Conservation (phyloP, 2,888 invertebrate genomes). For the Anagyrus pseudococci region DNA sequence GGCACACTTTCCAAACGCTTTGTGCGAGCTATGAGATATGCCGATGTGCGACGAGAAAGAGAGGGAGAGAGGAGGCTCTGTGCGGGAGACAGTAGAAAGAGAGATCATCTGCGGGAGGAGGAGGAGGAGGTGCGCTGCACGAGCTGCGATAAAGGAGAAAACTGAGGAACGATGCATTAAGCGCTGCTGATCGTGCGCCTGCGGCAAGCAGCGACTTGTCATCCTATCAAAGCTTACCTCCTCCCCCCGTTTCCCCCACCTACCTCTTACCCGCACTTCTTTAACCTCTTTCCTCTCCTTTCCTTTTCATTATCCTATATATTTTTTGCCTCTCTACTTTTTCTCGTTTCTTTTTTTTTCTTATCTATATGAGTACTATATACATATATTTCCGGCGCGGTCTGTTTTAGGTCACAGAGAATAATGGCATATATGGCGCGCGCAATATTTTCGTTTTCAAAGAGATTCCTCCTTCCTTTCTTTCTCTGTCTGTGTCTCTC, state of each 20-base stretch:
- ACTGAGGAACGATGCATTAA: slow-evolving; percentile 8
- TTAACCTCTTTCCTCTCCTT: neutral
- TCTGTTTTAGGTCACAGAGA: neutral
- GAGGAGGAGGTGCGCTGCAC: too few species aligned
- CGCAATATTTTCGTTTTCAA: too few species aligned
- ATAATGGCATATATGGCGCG: too few species aligned
- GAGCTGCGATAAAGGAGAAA: too few species aligned
- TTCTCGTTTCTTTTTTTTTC: too few species aligned
- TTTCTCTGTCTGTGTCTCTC: too few species aligned
- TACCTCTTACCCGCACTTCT: neutral
- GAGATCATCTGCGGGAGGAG: too few species aligned
- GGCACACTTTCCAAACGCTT: slow-evolving; percentile 53
- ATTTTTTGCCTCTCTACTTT: too few species aligned
- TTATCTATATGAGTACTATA: too few species aligned
- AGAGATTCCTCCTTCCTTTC: too few species aligned
- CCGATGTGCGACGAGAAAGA: slow-evolving; percentile 19
- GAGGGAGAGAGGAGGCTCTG: slow-evolving; percentile 24
- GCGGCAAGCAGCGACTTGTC: slow-evolving; percentile 24
- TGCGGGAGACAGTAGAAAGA: neutral
- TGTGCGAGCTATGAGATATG: slow-evolving; percentile 13
- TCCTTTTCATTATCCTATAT: too few species aligned
- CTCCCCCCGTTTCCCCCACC: neutral
- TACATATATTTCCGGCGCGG: neutral
- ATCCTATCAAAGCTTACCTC: slow-evolving; percentile 12
- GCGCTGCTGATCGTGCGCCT: slow-evolving; percentile 1